These are phyloP conservation scores for Tipula lateralis DNA, from an alignment of 2,888 invertebrate species.

Conservation along the genomic window DNA sequence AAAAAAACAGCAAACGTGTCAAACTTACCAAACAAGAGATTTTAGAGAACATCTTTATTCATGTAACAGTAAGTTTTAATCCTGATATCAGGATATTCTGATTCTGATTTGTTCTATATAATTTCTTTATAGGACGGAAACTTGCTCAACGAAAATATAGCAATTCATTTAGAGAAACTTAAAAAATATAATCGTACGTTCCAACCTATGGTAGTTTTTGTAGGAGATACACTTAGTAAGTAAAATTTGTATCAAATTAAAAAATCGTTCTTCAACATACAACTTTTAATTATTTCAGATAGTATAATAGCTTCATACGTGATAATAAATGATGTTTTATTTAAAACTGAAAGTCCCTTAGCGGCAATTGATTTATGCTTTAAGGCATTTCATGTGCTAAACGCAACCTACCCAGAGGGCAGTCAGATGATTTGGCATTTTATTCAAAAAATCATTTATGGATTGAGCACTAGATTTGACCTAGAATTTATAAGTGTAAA, in stretches of 20 bases:
- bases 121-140: background rate
- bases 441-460: background rate
- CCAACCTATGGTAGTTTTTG: background rate
- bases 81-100: background rate
- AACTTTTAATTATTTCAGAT: background rate
- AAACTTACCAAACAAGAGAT: background rate
- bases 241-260: background rate
- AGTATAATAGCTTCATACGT: background rate
- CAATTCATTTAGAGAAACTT: background rate
- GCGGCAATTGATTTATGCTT: background rate
- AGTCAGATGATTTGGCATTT: background rate
- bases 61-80: background rate
- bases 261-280: background rate
- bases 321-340: background rate
- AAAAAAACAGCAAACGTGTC: background rate
- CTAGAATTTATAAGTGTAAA: too few species aligned
- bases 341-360: background rate
- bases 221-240: background rate
- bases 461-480: background rate
- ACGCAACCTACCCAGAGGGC: background rate
- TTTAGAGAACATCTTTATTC: background rate
- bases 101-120: background rate
- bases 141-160: background rate
- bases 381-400: background rate
- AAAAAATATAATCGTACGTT: background rate